Base-by-base conservation (phyloP, 2,113 vertebrate genomes). In the Caranx ignobilis region DNA sequence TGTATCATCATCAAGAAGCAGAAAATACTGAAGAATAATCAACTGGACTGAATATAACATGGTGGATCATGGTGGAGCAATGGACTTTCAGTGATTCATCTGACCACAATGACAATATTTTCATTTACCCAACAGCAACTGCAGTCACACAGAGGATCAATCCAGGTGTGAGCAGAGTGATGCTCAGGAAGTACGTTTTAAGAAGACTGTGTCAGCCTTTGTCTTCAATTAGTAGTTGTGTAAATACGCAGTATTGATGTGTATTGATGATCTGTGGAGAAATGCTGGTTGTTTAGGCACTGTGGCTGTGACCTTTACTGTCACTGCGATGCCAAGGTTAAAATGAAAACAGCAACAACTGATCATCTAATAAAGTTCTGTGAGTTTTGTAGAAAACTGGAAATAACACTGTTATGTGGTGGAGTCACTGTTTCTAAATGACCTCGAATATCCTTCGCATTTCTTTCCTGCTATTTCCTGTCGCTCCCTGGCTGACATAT, bases 1-100 rank as follows among this genome's bases (percentile, higher is more conserved):
- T 79, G 54, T 73, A 63, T 71, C 77, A 82, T 94, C 91, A 94
- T 88, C 81, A 66, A 91, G 85, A 88, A 93, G 93, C 88, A 90
- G 82, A 76, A 5, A 18, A 21, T 15, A 8, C 32, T 2, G 59
- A 6, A 19, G 13, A 61, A 41, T 16, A 55, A 26, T 21, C 2
- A 48, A 18, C 13, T 19, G 47, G 19, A n/a, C 48, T 50, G 18
- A 12, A 31, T 18, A 45, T 6, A 48, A 61, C 65, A 50, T 50
- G 41, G 11, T 39, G 64, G 52, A 43, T 26, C 26, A 26, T 26
- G 26, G 26, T 0, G 11, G 21, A 12, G 5, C 1, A 15, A 47
- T 1, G 13, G 45, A 47, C 13, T 47, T 47, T 47, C 45, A 47
- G 47, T 18, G 47, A 48, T 7, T 48, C 15, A 6, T 48, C 16